phyloP scores from a whole-genome alignment of 2,797 vertebrate species.

The Scyliorhinus canicula region DNA sequence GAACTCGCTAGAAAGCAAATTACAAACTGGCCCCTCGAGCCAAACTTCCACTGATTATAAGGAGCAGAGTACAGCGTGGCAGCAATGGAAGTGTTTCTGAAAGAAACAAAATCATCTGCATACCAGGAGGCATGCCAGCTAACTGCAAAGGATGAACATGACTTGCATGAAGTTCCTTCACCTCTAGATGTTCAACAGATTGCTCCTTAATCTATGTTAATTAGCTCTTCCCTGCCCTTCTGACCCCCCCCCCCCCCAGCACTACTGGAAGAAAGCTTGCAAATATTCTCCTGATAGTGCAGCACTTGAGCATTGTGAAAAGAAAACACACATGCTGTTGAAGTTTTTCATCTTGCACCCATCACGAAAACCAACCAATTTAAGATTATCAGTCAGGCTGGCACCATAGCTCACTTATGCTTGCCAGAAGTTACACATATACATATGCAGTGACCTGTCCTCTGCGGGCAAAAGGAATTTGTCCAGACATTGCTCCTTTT shows the following conservation, averaged over 20 bases:
- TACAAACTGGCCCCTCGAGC: neutral
- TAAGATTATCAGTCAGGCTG: too few species aligned
- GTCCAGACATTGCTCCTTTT: too few species aligned
- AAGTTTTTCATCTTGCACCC: too few species aligned
- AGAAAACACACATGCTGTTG: too few species aligned
- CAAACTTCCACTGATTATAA: neutral
- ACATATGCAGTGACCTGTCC: too few species aligned
- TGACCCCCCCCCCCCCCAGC: neutral
- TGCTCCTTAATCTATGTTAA: conserved; percentile 2
- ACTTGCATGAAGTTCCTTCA: neutral
- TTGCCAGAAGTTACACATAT: too few species aligned
- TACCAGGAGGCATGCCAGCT: neutral
- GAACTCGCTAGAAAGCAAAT: neutral
- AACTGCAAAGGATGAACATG: neutral
- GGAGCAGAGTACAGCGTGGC: neutral
- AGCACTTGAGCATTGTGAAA: too few species aligned
- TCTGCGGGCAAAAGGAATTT: too few species aligned
- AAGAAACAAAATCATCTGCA: neutral
- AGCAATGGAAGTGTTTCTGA: neutral
- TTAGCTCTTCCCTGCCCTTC: neutral
- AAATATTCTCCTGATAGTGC: neutral
- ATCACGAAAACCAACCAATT: too few species aligned
- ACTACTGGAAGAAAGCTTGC: neutral
- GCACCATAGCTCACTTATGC: too few species aligned
- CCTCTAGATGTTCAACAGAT: neutral